Percentiles rank a stretch among this genome's conserved stretches.
phyloP scores from a whole-genome alignment of 1,140 invertebrate genomes.

The Stegodyphus dumicola region DNA sequence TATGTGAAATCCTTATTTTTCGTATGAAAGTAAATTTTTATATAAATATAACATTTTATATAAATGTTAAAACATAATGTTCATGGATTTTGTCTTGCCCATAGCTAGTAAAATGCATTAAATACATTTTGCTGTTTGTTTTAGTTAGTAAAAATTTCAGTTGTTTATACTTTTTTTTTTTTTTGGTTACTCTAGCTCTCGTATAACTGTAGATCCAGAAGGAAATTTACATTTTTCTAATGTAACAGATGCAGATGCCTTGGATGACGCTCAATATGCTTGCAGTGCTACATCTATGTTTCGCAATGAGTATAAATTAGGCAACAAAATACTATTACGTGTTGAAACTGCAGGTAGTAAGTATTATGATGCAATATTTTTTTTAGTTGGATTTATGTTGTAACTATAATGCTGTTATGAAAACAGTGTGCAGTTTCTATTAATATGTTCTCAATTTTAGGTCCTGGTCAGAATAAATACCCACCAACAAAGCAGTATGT shows the following conservation, averaged over 20 bases:
- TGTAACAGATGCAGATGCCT: slow-evolving; percentile 85
- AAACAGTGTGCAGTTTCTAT: neutral
- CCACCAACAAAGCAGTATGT: slow-evolving; percentile 84
- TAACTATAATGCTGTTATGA: neutral
- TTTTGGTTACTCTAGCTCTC: slow-evolving; percentile 69
- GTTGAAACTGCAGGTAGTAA: slow-evolving; percentile 78
- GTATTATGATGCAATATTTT: neutral
- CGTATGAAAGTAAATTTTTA: too few relatives aligned
- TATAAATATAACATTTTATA: too few relatives aligned
- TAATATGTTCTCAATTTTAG: slow-evolving; percentile 9
- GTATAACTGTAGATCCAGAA: slow-evolving; percentile 93
- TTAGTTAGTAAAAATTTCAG: too few relatives aligned
- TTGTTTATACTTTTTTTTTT: too few relatives aligned
- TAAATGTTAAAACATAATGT: too few relatives aligned
- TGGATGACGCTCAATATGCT: slow-evolving; percentile 81
- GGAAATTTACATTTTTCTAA: slow-evolving; percentile 95
- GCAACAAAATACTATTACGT: slow-evolving; percentile 81
- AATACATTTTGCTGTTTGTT: too few relatives aligned
- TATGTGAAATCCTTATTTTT: too few relatives aligned
- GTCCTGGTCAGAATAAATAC: slow-evolving; percentile 78
- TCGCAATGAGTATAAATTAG: slow-evolving; percentile 80
- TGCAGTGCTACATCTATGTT: slow-evolving; percentile 89
- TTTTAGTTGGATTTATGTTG: neutral
- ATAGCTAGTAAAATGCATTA: too few relatives aligned
- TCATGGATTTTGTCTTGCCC: too few relatives aligned